Conservation (phyloP, 2,113 vertebrate genomes). For the Orientallactaga bullata region DNA sequence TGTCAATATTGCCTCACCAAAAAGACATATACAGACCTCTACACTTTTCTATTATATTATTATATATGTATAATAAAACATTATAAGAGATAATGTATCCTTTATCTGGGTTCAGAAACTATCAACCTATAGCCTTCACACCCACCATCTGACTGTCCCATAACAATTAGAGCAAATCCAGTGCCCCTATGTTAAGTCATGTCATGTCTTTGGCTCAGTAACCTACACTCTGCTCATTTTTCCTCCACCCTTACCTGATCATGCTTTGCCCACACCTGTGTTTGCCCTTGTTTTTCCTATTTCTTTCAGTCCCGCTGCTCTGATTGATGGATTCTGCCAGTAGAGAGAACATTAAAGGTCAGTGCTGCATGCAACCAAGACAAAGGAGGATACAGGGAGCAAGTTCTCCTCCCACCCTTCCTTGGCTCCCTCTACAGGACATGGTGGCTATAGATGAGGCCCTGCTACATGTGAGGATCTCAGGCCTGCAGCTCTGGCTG, state of each 20-base stretch:
- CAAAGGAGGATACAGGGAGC: neutral
- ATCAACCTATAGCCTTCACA: neutral
- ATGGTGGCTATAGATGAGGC: neutral
- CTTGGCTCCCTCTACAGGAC: neutral
- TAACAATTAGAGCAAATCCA: neutral
- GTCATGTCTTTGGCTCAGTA: neutral
- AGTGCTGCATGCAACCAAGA: neutral
- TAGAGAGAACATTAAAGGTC: neutral
- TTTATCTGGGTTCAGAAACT: neutral
- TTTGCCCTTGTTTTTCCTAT: neutral
- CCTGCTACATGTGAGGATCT: rapidly evolving
- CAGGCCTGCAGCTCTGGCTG: neutral
- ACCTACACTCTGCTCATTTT: neutral
- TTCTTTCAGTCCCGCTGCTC: neutral
- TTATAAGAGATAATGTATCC: neutral
- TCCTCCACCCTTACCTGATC: neutral
- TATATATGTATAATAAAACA: neutral
- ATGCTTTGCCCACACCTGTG: neutral
- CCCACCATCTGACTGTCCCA: neutral
- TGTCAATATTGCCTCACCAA: neutral
- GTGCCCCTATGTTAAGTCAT: neutral
- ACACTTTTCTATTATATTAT: neutral
- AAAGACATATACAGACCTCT: neutral
- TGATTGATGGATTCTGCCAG: neutral
- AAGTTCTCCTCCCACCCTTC: neutral